Evolutionary conservation across 1,140 invertebrate genomes (phyloP), one percentile per base, ranked within the genome.

Genomic region (Bemisia tabaci): DNA sequence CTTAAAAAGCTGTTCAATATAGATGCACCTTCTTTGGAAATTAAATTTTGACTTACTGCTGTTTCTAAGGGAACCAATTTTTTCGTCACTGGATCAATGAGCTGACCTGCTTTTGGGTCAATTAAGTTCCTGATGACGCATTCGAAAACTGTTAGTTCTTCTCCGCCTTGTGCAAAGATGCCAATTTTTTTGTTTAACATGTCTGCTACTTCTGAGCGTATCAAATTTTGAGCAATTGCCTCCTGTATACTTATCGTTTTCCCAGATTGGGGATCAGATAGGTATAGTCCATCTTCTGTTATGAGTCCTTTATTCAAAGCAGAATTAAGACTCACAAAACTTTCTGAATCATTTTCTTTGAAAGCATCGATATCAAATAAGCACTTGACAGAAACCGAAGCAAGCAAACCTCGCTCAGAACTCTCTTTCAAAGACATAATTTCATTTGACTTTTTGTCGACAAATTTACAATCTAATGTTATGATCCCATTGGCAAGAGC

Each of bases 341-440:
- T 62, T 58, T 84, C 86, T 61, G 86, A 89, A 68, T 85, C 82
- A 0, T 89, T 86, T 77, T 96, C 91, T 74, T 87, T 89, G 74
- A 97, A 92, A 66, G 89, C 92, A 71, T 93, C 91, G 66, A 95
- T 91, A 75, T 96, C 89, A 75, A 96, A 96, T 67, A 94, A 87
- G 2, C 90, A 91, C 76, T 90, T 90, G 74, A 91, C 88, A 12
- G 87, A 84, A 2, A 95, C 87, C 2, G 93, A 90, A 9, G 91
- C 90, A 59, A 97, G 87, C n/a, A 91, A 81, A 58, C 94, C 94
- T 69, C 87, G 83, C 73, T 91, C 87, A 2, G 94, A 87, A 2
- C 93, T 94, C 74, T 94, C 87, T 11, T 33, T 24, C 22, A 95
- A 86, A 26, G 84, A 82, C 17, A 90, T 81, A 22, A 83, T 76